phyloP scores from a whole-genome alignment of 2,888 invertebrate genomes.

The Horisme vitalbata region DNA sequence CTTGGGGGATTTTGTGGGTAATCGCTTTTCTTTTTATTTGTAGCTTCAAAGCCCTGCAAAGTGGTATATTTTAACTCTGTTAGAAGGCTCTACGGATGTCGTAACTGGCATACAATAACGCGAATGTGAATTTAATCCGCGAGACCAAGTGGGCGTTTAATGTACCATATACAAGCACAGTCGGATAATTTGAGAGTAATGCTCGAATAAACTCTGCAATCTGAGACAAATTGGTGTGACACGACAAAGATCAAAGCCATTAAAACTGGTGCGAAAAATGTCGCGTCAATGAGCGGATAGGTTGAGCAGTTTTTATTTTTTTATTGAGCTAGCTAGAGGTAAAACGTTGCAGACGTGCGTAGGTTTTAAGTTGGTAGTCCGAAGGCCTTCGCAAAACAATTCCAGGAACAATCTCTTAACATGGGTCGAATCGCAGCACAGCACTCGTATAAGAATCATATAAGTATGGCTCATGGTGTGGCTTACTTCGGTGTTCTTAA shows the following conservation, averaged over 20 bases:
- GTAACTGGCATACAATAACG: slow-evolving; percentile 23
- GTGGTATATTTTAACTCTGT: slow-evolving; percentile 4
- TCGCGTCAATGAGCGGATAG: not conserved
- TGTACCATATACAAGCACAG: slow-evolving; percentile 28
- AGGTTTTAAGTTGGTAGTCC: too few relatives aligned
- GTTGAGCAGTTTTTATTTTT: too few relatives aligned
- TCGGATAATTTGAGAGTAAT: slow-evolving; percentile 23
- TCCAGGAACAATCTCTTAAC: too few relatives aligned
- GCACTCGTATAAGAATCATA: too few relatives aligned
- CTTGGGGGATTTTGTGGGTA: too few relatives aligned
- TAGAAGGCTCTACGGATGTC: slow-evolving; percentile 16
- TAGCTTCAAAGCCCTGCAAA: not conserved
- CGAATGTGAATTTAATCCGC: slow-evolving; percentile 23
- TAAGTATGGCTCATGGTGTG: too few relatives aligned
- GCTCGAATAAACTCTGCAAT: slow-evolving; percentile 6
- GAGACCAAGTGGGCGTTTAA: slow-evolving; percentile 19
- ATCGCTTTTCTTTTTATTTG: not conserved
- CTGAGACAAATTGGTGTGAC: slow-evolving; percentile 20
- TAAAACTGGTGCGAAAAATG: slow-evolving; percentile 1
- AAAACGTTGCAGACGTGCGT: too few relatives aligned
- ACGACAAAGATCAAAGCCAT: slow-evolving; percentile 15
- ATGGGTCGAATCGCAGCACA: too few relatives aligned
- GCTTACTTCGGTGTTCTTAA: too few relatives aligned
- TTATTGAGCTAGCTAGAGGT: too few relatives aligned
- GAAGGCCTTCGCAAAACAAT: too few relatives aligned